A percentile compares a stretch with the other conserved stretches of the same genome.
These are phyloP conservation scores for Hipparchia sbordonii DNA, from an alignment of 2,888 invertebrate genomes.

Conservation along the genomic window DNA sequence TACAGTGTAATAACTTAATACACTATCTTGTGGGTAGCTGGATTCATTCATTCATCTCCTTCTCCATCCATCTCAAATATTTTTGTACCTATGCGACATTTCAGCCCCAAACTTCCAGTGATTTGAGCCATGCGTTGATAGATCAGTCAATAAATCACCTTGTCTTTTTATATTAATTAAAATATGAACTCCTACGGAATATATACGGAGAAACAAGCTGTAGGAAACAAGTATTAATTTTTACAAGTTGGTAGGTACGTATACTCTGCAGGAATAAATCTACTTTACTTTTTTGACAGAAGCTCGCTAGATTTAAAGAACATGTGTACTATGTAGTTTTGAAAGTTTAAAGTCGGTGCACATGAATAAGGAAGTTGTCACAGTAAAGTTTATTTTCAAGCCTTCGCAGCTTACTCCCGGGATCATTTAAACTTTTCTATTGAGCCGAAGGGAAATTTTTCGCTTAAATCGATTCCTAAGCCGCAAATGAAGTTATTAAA, in stretches of 20 bases:
- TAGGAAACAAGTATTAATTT: not conserved
- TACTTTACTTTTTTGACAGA: slow-evolving; percentile 3
- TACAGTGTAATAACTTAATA: too few species aligned
- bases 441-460: not conserved
- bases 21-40: too few species aligned
- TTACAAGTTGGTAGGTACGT: not conserved
- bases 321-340: not conserved
- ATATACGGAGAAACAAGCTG: not conserved
- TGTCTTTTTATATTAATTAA: too few species aligned
- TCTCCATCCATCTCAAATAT: too few species aligned
- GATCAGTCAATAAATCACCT: too few species aligned
- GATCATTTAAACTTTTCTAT: not conserved
- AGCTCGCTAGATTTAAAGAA: slow-evolving; percentile 9
- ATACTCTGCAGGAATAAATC: not conserved
- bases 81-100: too few species aligned
- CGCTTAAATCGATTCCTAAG: not conserved
- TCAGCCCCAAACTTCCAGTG: too few species aligned
- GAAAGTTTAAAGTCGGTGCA: slow-evolving; percentile 6
- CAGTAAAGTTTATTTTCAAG: not conserved
- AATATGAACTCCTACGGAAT: too few species aligned
- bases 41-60: too few species aligned
- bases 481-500: not conserved
- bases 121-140: too few species aligned
- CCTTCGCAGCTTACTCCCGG: not conserved
- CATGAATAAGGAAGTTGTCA: slow-evolving; percentile 9